phyloP scores from a whole-genome alignment of 2,113 vertebrate species.

The Scomber japonicus region DNA sequence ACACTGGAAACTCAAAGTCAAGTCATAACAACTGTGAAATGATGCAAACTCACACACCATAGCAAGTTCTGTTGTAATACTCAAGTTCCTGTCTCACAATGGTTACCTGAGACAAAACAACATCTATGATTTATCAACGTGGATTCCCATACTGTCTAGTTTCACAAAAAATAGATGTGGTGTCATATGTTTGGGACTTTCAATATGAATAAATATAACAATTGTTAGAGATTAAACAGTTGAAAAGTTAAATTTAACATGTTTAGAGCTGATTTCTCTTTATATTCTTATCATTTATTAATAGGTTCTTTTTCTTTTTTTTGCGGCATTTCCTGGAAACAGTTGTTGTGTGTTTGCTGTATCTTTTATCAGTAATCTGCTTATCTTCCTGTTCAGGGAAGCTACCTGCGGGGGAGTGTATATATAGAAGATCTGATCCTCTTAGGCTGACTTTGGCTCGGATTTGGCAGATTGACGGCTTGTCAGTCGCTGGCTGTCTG shows the following conservation, averaged over 20 bases:
- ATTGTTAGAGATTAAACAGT: too few relatives aligned
- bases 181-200: too few relatives aligned
- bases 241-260: too few relatives aligned
- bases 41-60: neutral
- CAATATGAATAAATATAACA: too few relatives aligned
- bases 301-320: too few relatives aligned
- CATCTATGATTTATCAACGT: neutral
- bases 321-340: neutral
- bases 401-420: constrained; percentile 64
- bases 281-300: too few relatives aligned
- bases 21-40: neutral
- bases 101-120: neutral
- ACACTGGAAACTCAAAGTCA: neutral
- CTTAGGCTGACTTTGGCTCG: constrained; percentile 69
- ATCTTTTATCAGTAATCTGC: constrained; percentile 73
- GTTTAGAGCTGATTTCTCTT: too few relatives aligned
- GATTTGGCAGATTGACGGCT: constrained; percentile 56
- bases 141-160: constrained; percentile 15
- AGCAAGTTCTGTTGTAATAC: neutral
- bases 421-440: constrained; percentile 80
- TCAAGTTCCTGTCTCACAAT: neutral
- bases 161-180: too few relatives aligned
- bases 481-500: constrained; percentile 20
- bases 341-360: neutral
- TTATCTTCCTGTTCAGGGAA: constrained; percentile 53